A percentile compares a stretch with the other conserved stretches of the same genome.
Evolutionary conservation across 2,888 invertebrate species (phyloP).

Genomic region (Apodemia mormo): DNA sequence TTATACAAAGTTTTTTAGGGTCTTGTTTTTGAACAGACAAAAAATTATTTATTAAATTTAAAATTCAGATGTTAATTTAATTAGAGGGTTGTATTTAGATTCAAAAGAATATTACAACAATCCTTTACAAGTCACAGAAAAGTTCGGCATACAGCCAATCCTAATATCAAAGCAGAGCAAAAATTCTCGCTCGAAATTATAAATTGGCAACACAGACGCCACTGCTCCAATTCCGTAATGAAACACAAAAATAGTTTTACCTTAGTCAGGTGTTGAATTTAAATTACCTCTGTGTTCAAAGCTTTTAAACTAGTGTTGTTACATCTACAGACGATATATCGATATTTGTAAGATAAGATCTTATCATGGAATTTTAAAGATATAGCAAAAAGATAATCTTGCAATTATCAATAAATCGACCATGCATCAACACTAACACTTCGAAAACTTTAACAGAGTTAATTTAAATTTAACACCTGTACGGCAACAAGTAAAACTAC

Average conservation of each 20-base stretch:
- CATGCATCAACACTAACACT: no score
- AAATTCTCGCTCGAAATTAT: slow-evolving; percentile 1
- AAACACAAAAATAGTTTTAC: slow-evolving; percentile 16
- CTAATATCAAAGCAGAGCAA: background rate
- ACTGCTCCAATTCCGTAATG: slow-evolving; percentile 8
- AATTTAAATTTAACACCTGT: no score
- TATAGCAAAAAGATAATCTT: background rate
- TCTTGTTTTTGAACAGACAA: no score
- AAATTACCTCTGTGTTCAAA: slow-evolving; percentile 18
- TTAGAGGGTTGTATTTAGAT: background rate
- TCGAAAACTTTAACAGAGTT: no score
- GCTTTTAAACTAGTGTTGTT: background rate
- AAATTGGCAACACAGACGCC: slow-evolving; percentile 15
- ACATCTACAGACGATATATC: background rate
- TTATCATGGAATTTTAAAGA: background rate
- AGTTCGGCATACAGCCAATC: background rate
- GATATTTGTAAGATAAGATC: background rate
- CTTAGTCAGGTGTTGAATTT: slow-evolving; percentile 15
- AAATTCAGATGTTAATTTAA: background rate
- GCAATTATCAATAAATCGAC: no score
- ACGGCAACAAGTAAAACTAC: no score
- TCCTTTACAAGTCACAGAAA: background rate
- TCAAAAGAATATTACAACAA: background rate
- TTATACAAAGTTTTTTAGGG: no score
- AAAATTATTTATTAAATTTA: no score